phyloP scores from a whole-genome alignment of 2,113 vertebrate genomes.

The Heliornis fulica region DNA sequence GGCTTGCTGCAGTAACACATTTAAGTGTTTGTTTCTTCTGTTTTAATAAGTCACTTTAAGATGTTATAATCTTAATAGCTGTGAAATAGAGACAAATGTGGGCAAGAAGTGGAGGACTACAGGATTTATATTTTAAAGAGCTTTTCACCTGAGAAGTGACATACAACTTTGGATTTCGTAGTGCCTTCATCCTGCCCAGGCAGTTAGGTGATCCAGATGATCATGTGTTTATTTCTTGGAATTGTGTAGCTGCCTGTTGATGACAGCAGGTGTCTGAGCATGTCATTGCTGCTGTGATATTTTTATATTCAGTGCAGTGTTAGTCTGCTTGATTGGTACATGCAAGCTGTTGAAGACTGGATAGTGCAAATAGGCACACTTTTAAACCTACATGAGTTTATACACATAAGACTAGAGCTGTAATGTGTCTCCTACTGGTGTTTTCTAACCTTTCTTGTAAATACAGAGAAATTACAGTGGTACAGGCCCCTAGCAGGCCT shows the following conservation, averaged over 20 bases:
- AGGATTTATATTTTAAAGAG: neutral
- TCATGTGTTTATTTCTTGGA: neutral
- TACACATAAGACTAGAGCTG: neutral
- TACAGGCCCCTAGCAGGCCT: fast-evolving
- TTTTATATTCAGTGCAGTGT: neutral
- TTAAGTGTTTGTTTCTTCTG: neutral
- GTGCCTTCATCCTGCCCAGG: neutral
- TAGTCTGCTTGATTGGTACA: neutral
- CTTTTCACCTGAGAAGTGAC: neutral
- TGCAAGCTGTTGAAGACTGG: neutral
- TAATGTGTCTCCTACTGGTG: neutral
- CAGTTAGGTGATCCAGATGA: neutral
- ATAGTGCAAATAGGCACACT: neutral
- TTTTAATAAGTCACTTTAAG: neutral
- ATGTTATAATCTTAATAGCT: neutral
- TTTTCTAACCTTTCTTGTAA: neutral
- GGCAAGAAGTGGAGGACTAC: neutral
- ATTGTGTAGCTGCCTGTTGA: fast-evolving
- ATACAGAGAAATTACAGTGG: neutral
- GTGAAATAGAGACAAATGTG: no score
- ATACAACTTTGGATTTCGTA: neutral
- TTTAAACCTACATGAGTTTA: neutral
- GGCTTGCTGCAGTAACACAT: neutral
- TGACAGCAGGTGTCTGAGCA: neutral
- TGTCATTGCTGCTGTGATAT: neutral